phyloP scores from a whole-genome alignment of 2,113 vertebrate species.

The Talpa occidentalis region DNA sequence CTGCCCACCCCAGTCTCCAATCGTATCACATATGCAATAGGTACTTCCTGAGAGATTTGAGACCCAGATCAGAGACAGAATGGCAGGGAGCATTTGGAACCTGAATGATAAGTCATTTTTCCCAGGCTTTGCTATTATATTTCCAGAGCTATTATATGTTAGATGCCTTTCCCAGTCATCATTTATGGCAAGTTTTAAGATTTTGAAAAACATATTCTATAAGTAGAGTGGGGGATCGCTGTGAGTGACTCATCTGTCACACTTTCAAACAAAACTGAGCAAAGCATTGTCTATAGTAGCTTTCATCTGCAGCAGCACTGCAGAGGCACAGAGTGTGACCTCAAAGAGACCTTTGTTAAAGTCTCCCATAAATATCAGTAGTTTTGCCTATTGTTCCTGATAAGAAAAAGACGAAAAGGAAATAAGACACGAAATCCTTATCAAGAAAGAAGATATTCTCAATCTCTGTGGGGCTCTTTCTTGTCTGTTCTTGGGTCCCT shows the following conservation, averaged over 20 bases:
- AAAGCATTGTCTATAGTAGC: background rate
- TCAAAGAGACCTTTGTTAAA: background rate
- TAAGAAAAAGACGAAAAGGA: slow-evolving; percentile 21
- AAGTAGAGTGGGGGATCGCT: background rate
- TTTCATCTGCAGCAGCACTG: background rate
- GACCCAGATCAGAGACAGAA: background rate
- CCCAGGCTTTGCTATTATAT: background rate
- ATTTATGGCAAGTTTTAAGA: background rate
- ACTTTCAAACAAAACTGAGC: slow-evolving; percentile 25
- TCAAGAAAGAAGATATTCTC: background rate
- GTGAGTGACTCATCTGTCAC: background rate
- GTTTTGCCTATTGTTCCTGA: background rate
- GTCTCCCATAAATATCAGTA: background rate
- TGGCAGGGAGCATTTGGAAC: background rate
- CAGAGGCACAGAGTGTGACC: background rate
- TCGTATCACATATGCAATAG: background rate
- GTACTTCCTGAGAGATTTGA: background rate
- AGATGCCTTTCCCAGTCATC: background rate
- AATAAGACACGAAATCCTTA: slow-evolving; percentile 3
- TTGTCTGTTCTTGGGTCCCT: background rate
- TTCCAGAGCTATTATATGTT: background rate
- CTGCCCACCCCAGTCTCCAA: too few relatives aligned
- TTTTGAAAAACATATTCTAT: slow-evolving; percentile 33
- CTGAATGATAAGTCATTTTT: background rate
- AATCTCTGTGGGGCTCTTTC: background rate